phyloP scores from a whole-genome alignment of 2,797 vertebrate species.

The Zalophus californianus region DNA sequence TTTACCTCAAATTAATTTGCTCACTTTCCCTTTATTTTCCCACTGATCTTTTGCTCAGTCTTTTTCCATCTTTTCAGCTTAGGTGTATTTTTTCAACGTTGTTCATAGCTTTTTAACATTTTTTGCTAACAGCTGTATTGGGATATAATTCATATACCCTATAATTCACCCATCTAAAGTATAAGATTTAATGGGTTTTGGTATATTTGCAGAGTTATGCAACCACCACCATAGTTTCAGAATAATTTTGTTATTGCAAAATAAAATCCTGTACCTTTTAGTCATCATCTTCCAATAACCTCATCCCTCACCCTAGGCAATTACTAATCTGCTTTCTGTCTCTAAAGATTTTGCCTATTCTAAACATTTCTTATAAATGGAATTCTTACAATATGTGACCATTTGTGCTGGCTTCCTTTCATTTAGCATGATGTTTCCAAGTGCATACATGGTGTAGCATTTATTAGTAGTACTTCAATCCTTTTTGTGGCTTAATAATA shows the following conservation, averaged over 20 bases:
- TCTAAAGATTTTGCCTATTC: neutral
- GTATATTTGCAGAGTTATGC: neutral
- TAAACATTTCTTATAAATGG: neutral
- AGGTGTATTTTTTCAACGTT: neutral
- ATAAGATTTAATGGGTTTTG: neutral
- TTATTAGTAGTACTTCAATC: neutral
- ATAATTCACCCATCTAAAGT: neutral
- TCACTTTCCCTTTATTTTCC: neutral
- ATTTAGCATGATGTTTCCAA: neutral
- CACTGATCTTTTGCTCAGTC: neutral
- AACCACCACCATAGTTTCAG: neutral
- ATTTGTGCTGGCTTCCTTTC: neutral
- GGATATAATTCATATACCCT: neutral
- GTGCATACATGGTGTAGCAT: neutral
- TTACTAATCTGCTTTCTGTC: neutral
- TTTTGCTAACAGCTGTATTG: conserved; percentile 33
- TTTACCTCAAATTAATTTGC: conserved; percentile 16
- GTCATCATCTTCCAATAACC: neutral
- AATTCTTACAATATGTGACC: neutral
- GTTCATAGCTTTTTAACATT: neutral
- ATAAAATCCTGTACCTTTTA: neutral
- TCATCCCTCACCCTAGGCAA: neutral
- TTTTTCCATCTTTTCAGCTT: neutral
- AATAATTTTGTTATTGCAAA: neutral
- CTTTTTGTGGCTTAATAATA: neutral